phyloP scores from a whole-genome alignment of 2,113 vertebrate genomes.

The Caranx ignobilis region DNA sequence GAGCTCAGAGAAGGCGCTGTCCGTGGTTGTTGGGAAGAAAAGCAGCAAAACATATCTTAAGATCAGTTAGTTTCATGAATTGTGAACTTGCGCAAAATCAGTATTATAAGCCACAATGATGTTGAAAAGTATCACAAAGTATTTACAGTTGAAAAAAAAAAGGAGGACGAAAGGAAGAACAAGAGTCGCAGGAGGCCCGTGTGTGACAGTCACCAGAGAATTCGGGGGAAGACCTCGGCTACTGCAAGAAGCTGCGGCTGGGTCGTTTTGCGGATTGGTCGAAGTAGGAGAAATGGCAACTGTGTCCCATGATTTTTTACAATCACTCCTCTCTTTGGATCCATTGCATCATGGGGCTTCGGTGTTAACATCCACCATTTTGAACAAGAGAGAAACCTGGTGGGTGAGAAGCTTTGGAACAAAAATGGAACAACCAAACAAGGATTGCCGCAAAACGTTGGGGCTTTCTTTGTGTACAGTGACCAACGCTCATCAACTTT shows the following conservation, averaged over 20 bases:
- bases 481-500: constrained; percentile 76
- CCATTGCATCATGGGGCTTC: constrained; percentile 56
- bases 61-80: constrained; percentile 34
- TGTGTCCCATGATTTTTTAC: constrained; percentile 56
- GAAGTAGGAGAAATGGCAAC: constrained; percentile 27
- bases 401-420: constrained; percentile 53
- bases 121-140: constrained; percentile 42
- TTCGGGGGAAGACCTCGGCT: constrained; percentile 6
- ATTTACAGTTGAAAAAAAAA: constrained; percentile 12
- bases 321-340: constrained; percentile 57
- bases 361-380: constrained; percentile 39
- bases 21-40: constrained; percentile 26
- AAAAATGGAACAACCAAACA: constrained; percentile 63
- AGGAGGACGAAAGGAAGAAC: not conserved
- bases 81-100: constrained; percentile 34
- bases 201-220: constrained; percentile 44
- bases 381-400: constrained; percentile 31
- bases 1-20: constrained; percentile 18
- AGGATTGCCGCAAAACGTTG: constrained; percentile 48
- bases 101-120: constrained; percentile 45
- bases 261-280: constrained; percentile 20
- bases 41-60: constrained; percentile 38
- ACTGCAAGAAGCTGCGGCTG: constrained; percentile 22
- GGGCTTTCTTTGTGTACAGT: constrained; percentile 76
- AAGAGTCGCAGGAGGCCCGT: constrained; percentile 19